phyloP scores from a whole-genome alignment of 2,113 vertebrate genomes.

The Cheirogaleus medius region DNA sequence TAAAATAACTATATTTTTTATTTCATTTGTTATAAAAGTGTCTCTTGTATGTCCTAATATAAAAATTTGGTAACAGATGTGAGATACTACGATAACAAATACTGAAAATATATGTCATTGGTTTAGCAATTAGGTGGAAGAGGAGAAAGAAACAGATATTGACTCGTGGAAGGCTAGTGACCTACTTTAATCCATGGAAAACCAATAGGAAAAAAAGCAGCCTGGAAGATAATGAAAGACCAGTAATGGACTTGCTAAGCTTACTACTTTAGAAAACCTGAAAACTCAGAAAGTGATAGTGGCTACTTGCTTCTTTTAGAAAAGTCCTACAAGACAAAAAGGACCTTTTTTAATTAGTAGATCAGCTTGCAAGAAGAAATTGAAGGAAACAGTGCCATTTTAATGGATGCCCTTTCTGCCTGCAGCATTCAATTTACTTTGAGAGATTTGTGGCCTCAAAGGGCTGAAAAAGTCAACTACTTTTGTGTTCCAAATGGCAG shows the following conservation, averaged over 20 bases:
- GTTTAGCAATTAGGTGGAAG: neutral
- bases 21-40: neutral
- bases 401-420: neutral
- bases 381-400: neutral
- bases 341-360: neutral
- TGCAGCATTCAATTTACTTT: neutral
- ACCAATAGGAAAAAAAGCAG: neutral
- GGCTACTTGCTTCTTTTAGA: neutral
- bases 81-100: neutral
- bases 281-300: neutral
- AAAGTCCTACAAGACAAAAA: neutral
- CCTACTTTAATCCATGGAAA: neutral
- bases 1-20: neutral
- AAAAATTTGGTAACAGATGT: neutral
- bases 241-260: neutral
- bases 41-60: neutral
- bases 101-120: neutral
- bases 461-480: neutral
- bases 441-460: neutral
- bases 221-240: neutral
- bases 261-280: neutral
- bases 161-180: neutral
- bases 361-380: neutral
- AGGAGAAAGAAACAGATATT: neutral
- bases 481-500: neutral